Base-by-base conservation (phyloP, 2,797 vertebrate species). In the Darevskia nairensis region DNA sequence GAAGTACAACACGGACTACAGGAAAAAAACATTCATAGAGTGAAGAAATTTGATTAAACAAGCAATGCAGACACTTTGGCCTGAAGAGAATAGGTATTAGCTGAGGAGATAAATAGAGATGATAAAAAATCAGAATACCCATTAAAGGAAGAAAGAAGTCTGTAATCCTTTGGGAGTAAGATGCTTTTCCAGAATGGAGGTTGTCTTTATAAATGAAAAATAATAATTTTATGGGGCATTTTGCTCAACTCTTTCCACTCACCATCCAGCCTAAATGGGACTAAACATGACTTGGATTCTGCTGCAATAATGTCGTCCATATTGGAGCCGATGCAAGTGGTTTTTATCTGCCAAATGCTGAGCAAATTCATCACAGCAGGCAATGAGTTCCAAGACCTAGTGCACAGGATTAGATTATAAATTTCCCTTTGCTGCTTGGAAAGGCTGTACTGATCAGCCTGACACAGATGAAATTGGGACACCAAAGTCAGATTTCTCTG, bases 21-120 rank as follows among this genome's bases (percentile, higher is more conserved):
- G 82, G 72, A 71, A 75, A 46, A 46, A 59, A 79, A 50, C 74
- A 74, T 1, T 27, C 75, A 23, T 82, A 86, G 25, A 76, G 2
- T 41, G 6, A 77, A n/a, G 71, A 80, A 76, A 76, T 82, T 75
- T 80, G 35, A 86, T 25, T 69, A 29, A 88, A 83, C 71, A 92
- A 90, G 17, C 3, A 39, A 1, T 86, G 27, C 4, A 10, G n/a
- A 46, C 4, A 88, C 13, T 6, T 89, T 27, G 50, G 2, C 17
- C 25, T 11, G 41, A 15, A 88, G 86, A 91, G 66, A 50, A 72
- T 15, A 6, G 76, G 0, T 8, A 69, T 25, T 27, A 72, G 11
- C 46, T 2, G 59, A 83, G 91, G 4, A 82, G 46, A 76, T 80
- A 86, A 44, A 27, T 61, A 88, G 6, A 76, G 44, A 82, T 66